Evolutionary conservation across 2,888 invertebrate genomes (phyloP).

Genomic region (Pristionchus fissidentatus): DNA sequence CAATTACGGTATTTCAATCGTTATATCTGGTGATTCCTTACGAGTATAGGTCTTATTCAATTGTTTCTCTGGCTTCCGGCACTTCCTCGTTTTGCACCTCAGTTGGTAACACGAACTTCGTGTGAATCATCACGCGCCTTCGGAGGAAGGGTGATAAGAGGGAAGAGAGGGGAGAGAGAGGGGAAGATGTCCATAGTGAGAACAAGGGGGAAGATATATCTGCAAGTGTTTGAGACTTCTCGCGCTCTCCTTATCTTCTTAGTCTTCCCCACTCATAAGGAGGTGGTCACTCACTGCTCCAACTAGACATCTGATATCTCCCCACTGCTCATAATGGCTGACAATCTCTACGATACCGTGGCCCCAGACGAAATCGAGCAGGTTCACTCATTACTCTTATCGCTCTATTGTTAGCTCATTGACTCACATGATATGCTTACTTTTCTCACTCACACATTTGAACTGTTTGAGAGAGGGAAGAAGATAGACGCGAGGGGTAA

Average conservation of each 20-base stretch:
- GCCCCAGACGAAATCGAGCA: constrained; percentile 12
- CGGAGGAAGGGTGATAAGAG: neutral
- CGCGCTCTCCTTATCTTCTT: neutral
- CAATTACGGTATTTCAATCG: neutral
- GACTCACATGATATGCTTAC: constrained; percentile 12
- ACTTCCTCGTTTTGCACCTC: neutral
- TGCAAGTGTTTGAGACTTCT: constrained; percentile 37
- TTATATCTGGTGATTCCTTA: neutral
- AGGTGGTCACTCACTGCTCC: constrained; percentile 6
- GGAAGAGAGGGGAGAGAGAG: neutral
- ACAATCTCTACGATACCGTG: constrained; percentile 35
- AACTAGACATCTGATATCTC: constrained; percentile 22
- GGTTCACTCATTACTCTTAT: neutral
- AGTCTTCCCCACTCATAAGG: neutral
- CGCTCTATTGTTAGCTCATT: neutral
- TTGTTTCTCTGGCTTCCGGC: neutral
- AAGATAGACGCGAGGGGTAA: constrained; percentile 16
- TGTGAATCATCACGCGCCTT: neutral
- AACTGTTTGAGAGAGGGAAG: constrained; percentile 5
- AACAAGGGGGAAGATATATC: neutral
- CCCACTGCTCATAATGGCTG: neutral
- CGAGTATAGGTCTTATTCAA: too few species aligned
- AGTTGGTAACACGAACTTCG: neutral
- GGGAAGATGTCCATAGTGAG: constrained; percentile 15
- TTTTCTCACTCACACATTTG: neutral